Base-by-base conservation (phyloP, 2,113 vertebrate genomes). In the Zosterops lateralis region DNA sequence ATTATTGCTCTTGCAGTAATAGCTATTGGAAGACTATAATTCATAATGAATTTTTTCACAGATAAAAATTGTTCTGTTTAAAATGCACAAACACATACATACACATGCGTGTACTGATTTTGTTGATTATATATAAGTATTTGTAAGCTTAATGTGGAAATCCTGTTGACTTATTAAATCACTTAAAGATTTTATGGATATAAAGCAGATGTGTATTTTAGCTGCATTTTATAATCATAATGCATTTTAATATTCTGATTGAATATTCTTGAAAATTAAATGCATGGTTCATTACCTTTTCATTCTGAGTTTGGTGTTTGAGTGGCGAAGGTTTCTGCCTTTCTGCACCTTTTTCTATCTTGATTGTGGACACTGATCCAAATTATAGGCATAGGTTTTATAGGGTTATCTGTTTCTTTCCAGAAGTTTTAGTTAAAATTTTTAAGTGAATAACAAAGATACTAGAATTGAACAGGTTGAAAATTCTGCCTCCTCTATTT, bases 161-260 rank as follows among this genome's bases (percentile, higher is more conserved):
- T 79, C 4, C 29, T 79, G 9, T 78, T 84, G 34, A 60, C 36
- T 84, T 77, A 50, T 17, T 93, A 78, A 92, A 68, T 84, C 21
- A 51, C 10, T 62, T 80, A 51, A 74, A 64, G 36, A 36, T 47
- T 67, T 86, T n/a, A 71, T 45, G 22, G 20, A 38, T 93, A 53
- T 68, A 65, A 87, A 58, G 42, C 57, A 90, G 34, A 90, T 74
- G 76, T 42, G 48, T 21, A 47, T 86, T 89, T 91, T 81, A 87
- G 29, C 8, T 80, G 72, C 6, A n/a, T 40, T 40, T 80, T 87
- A 67, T 74, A 78, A 85, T 85, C 58, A 44, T 77, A 84, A 81
- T 78, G 25, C 17, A 68, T 75, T 92, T 96, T 95, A 74, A 89
- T 72, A 45, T 90, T 93, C 48, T 90, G 45, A 87, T 50, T 87